A percentile compares a stretch with the other conserved stretches of the same genome.
Evolutionary conservation across 1,140 invertebrate species (phyloP).

Genomic region (Luehdorfia chinensis): DNA sequence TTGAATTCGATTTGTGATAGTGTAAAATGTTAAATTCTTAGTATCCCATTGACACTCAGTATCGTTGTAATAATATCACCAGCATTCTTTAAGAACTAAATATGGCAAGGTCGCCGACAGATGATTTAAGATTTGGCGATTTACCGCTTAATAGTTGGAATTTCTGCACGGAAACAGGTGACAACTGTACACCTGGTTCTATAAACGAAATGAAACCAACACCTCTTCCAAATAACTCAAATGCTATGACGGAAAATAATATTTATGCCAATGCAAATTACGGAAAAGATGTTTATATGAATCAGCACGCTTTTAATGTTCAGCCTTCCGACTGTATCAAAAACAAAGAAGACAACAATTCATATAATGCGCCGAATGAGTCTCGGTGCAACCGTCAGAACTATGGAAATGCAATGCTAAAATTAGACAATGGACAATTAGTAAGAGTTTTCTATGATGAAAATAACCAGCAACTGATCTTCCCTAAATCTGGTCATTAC

Average conservation of each 20-base stretch:
- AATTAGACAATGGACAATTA: constrained; percentile 65
- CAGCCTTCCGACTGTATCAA: constrained; percentile 37
- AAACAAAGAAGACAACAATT: constrained; percentile 49
- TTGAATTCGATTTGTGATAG: constrained; percentile 27
- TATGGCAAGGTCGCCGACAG: constrained; percentile 71
- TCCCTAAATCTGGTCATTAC: constrained; percentile 68
- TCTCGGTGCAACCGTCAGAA: constrained; percentile 47
- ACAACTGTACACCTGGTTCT: constrained; percentile 50
- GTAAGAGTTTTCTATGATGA: constrained; percentile 66
- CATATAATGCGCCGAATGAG: constrained; percentile 44
- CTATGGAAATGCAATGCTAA: constrained; percentile 64
- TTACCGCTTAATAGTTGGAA: constrained; percentile 63
- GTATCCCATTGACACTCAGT: constrained; percentile 23
- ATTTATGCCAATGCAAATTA: constrained; percentile 53
- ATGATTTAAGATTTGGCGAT: constrained; percentile 65
- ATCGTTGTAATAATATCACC: constrained; percentile 23
- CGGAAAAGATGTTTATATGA: constrained; percentile 56
- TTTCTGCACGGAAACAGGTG: constrained; percentile 52
- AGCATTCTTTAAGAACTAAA: constrained; percentile 36
- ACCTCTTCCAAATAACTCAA: constrained; percentile 35
- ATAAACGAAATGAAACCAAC: constrained; percentile 49
- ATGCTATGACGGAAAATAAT: constrained; percentile 47
- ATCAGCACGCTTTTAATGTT: constrained; percentile 51
- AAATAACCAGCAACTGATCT: constrained; percentile 66
- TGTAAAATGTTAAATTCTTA: constrained; percentile 55